Conservation (phyloP, 2,888 invertebrate genomes). For the Microctonus brassicae region DNA sequence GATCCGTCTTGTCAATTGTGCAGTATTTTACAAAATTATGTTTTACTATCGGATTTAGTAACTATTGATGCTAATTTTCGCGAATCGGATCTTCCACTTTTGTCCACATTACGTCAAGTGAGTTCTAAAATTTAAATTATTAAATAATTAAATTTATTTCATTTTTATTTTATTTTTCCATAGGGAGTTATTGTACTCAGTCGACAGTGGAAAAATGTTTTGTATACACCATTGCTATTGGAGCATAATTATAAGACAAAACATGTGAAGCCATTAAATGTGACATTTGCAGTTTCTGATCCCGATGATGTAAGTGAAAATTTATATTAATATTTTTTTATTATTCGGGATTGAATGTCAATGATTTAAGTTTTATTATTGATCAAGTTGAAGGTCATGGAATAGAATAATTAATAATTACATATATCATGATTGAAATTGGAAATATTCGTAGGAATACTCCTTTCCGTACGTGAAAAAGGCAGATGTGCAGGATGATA, state of each 20-base stretch:
- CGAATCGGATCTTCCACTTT: slow-evolving; percentile 86
- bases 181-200: slow-evolving; percentile 96
- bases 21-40: slow-evolving; percentile 87
- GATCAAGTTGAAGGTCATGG: not conserved
- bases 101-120: slow-evolving; percentile 90
- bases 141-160: not conserved
- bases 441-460: slow-evolving; percentile 49
- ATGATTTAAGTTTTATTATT: not conserved
- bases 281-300: slow-evolving; percentile 89
- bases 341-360: not conserved
- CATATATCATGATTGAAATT: slow-evolving; percentile 36
- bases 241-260: slow-evolving; percentile 91
- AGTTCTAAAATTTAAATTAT: slow-evolving; percentile 28
- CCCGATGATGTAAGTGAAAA: slow-evolving; percentile 78
- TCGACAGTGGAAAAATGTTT: slow-evolving; percentile 96
- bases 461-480: slow-evolving; percentile 49
- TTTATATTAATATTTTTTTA: not conserved
- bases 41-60: slow-evolving; percentile 81
- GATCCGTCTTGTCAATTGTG: slow-evolving; percentile 96
- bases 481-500: slow-evolving; percentile 46
- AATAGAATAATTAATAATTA: not conserved
- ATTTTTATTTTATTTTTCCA: slow-evolving; percentile 4
- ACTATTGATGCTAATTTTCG: slow-evolving; percentile 87
- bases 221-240: slow-evolving; percentile 91
- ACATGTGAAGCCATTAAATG: slow-evolving; percentile 85